Conservation (phyloP, 1,140 invertebrate species). For the Achroia grisella region DNA sequence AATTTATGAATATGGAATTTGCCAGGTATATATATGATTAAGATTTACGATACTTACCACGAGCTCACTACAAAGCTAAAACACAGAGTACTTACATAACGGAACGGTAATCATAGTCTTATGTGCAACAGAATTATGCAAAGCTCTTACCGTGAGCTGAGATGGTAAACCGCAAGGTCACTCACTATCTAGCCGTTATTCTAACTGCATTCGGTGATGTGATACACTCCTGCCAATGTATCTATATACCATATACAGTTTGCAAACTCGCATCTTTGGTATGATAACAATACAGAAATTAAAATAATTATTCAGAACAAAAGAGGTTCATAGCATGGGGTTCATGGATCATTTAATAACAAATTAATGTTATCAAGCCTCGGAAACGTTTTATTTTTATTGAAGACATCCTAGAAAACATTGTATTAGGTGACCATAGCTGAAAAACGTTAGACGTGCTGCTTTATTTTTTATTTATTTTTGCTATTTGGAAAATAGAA, state of each 20-base stretch:
- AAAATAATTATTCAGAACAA: not conserved
- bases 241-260: not conserved
- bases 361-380: too few species aligned
- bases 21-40: too few species aligned
- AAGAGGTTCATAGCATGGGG: not conserved
- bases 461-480: not conserved
- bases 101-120: conserved; percentile 10
- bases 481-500: not conserved
- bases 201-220: not conserved
- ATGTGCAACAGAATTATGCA: conserved; percentile 15
- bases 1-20: too few species aligned
- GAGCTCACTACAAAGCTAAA: not conserved
- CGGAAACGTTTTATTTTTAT: too few species aligned
- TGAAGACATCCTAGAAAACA: too few species aligned
- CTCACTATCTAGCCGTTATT: conserved; percentile 6
- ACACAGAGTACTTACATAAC: conserved; percentile 8
- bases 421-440: not conserved
- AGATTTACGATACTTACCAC: too few species aligned
- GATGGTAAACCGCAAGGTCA: conserved; percentile 7
- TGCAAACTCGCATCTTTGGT: not conserved
- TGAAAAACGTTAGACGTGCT: not conserved
- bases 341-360: too few species aligned
- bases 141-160: conserved; percentile 4
- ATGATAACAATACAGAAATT: not conserved
- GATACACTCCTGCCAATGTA: not conserved